Base-by-base conservation (phyloP, 1,140 invertebrate species). In the Phortica variegata region DNA sequence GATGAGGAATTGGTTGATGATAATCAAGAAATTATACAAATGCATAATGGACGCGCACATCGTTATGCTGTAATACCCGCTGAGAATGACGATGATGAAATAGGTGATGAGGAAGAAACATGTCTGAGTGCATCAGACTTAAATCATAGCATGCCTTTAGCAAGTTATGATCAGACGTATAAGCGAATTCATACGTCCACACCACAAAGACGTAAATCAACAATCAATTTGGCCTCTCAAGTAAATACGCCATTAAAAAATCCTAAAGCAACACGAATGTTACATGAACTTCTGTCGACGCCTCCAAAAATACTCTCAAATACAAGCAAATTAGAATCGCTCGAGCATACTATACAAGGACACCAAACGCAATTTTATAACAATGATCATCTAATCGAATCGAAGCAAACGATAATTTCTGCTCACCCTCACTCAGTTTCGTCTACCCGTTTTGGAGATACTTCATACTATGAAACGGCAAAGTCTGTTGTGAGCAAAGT, bases 211-310 rank as follows among this genome's bases (percentile, higher is more conserved):
- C 6, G 26, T 29, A 49, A 63, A 9, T 47, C 41, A 9, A 47
- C 42, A 32, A 36, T 38, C 2, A 38, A 46, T 49, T 47, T 40
- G 45, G 48, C 37, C 26, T 41, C 20, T 43, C 42, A 29, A 53
- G 52, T 6, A 1, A 32, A 68, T 10, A 82, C 81, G 43, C 77
- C 80, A 1, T 74, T 79, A 38, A 83, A 81, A 53, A 83, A 84
- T 66, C 70, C 85, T 5, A 78, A 80, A 21, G 87, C 87, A 0
- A 89, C 87, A 1, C 85, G 87, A 60, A 88, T 87, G 59, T 69
- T 89, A 0, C 86, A 89, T 60, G 87, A 88, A 53, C 73, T 88
- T 9, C 65, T 89, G 3, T 82, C 84, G 9, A 88, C 87, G 7
- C 87, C 87, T 0, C 34, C 81, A 2, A 82, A 82, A 52, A 79